Conservation (phyloP, 2,888 invertebrate genomes). For the Anthrax anthrax region DNA sequence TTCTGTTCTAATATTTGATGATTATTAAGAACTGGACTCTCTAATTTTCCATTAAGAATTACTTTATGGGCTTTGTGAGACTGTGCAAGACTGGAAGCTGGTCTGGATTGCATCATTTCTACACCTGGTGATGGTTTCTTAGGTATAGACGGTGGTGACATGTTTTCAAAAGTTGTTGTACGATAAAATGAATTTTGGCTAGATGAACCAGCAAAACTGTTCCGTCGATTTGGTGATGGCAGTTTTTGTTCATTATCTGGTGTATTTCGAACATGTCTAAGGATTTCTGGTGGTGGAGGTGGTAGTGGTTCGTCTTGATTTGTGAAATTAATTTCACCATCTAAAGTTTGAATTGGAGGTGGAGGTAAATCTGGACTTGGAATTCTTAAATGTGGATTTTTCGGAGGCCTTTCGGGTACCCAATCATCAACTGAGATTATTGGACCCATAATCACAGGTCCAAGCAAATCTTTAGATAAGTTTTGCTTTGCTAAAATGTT, state of each 20-base stretch:
- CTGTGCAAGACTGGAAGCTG: conserved; percentile 20
- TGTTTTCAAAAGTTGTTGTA: conserved; percentile 12
- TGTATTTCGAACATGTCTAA: conserved; percentile 17
- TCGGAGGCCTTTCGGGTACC: conserved; percentile 63
- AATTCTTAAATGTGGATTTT: conserved; percentile 49
- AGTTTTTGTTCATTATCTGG: conserved; percentile 19
- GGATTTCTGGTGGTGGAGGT: conserved; percentile 33
- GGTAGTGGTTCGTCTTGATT: conserved; percentile 31
- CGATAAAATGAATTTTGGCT: conserved; percentile 22
- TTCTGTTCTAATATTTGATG: conserved; percentile 6
- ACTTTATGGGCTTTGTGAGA: conserved; percentile 22
- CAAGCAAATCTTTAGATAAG: conserved; percentile 35
- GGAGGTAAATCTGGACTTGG: conserved; percentile 35
- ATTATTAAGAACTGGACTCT: conserved; percentile 9
- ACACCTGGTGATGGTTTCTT: conserved; percentile 26
- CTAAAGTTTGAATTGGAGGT: conserved; percentile 25
- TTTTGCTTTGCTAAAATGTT: conserved; percentile 16
- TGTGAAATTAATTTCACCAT: conserved; percentile 19
- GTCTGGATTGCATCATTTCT: conserved; percentile 22
- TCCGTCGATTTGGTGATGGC: conserved; percentile 30
- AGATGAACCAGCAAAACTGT: conserved; percentile 34
- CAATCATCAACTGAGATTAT: conserved; percentile 50
- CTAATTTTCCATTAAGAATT: conserved; percentile 21
- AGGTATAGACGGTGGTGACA: conserved; percentile 28
- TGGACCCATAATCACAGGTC: conserved; percentile 46